Evolutionary conservation across 2,888 invertebrate species (phyloP), one percentile per base, ranked within the genome.

Genomic region (Junonia oenone): DNA sequence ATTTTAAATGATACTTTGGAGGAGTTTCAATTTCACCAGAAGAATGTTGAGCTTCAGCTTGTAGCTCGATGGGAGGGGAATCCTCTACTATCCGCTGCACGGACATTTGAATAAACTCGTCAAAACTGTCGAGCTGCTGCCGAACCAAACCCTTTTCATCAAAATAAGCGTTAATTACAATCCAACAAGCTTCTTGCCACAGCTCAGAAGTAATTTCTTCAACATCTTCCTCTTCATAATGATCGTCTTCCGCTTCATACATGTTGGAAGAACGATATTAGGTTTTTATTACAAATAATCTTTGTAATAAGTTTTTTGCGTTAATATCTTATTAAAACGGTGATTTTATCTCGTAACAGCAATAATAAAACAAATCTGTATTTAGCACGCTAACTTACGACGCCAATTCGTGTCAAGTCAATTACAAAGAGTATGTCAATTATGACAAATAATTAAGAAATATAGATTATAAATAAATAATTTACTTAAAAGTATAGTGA

Each of bases 121-220:
- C 99, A 76, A 99, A 99, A 73, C 99, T 99, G 81, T 99, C 99
- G 67, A 99, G 91, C 79, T 99, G 99, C 80, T 99, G 99, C 49
- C 99, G 94, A 40, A 99, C 99, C 63, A 99, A 92, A 81, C 99
- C 99, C 86, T 99, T 99, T 81, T 99, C 99, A 78, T 99, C 99
- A 78, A 99, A 99, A 85, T 99, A 99, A 0, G 99, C 98, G 78
- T 99, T 99, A 76, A 99, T 99, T 59, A 99, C 99, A 75, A 99
- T 99, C 99, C 99, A 99, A 75, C 99, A 99, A 43, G 99, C 99
- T 91, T 99, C 99, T 85, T 99, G 99, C 99, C 99, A 99, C 64
- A 99, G 91, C 78, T 99, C 99, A 5, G 98, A 95, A 29, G 98
- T 97, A 72, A 99, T 98, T 89, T 99, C 99, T 81, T 98, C 98